These are phyloP conservation scores for Callosobruchus maculatus DNA, from an alignment of 2,888 invertebrate genomes.

Conservation along the genomic window DNA sequence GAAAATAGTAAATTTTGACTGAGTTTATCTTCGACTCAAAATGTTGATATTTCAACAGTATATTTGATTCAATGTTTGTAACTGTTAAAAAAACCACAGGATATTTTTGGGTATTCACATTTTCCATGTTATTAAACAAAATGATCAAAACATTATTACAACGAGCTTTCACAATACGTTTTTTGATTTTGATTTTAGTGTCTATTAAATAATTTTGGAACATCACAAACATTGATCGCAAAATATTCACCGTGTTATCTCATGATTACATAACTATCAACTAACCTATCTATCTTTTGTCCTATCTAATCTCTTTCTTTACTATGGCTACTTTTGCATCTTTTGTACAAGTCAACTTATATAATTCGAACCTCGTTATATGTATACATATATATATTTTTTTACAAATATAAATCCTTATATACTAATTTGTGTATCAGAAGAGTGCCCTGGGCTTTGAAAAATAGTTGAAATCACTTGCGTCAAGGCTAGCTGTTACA, in stretches of 20 bases:
- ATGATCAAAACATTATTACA: not conserved
- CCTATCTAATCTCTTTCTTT: constrained; percentile 28
- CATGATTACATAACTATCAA: constrained; percentile 36
- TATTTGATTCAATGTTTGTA: too few relatives aligned
- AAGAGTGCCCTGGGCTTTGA: not conserved
- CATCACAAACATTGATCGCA: not conserved
- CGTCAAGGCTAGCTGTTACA: not conserved
- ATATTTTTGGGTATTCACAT: too few relatives aligned
- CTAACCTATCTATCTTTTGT: constrained; percentile 30
- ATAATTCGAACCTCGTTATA: constrained; percentile 16
- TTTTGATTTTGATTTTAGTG: not conserved
- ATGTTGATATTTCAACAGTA: too few relatives aligned
- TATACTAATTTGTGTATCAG: constrained; percentile 18
- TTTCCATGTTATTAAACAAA: not conserved
- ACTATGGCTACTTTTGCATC: constrained; percentile 25
- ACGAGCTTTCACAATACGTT: not conserved
- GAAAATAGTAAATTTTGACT: too few relatives aligned
- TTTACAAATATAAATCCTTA: constrained; percentile 48
- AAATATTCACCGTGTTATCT: constrained; percentile 21
- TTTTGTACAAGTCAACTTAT: constrained; percentile 38
- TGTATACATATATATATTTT: constrained; percentile 13
- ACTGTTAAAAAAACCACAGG: not conserved
- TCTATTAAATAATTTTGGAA: not conserved
- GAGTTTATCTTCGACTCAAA: too few relatives aligned
- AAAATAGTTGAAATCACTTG: not conserved